Percentiles rank a stretch among this genome's conserved stretches.
phyloP scores from a whole-genome alignment of 23 tunicate genomes.

The Trididemnum clinides region DNA sequence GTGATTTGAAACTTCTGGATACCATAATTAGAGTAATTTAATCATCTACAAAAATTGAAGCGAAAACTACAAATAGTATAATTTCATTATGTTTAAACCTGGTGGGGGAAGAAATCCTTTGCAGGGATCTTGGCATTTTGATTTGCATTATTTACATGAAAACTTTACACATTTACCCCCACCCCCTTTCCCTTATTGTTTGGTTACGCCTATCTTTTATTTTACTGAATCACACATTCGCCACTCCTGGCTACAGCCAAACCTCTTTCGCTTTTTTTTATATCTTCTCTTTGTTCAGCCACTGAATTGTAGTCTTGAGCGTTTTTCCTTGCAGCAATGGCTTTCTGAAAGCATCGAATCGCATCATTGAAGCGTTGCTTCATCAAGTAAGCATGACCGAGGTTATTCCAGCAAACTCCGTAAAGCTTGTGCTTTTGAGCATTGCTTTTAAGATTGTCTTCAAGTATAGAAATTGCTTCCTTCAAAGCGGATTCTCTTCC shows the following conservation, averaged over 20 bases:
- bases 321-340: constrained; percentile 24
- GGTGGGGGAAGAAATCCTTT: too few relatives aligned
- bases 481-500: constrained; percentile 6
- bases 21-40: too few relatives aligned
- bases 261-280: not conserved
- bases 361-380: constrained; percentile 13
- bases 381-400: constrained; percentile 28
- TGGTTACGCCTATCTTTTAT: too few relatives aligned
- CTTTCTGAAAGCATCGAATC: not conserved
- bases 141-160: too few relatives aligned
- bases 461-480: constrained; percentile 12
- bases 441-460: not conserved
- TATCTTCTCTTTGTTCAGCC: constrained; percentile 30
- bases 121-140: too few relatives aligned
- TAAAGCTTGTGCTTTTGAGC: constrained; percentile 12
- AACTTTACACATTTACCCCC: too few relatives aligned
- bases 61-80: too few relatives aligned
- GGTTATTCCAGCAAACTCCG: constrained; percentile 29
- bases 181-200: too few relatives aligned
- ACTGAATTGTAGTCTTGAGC: constrained; percentile 22
- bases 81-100: too few relatives aligned
- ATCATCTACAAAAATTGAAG: too few relatives aligned
- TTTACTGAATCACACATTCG: constrained; percentile 10
- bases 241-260: not conserved
- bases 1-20: too few relatives aligned